Evolutionary conservation across 2,113 vertebrate genomes (phyloP).

Genomic region (Xerus inauris): DNA sequence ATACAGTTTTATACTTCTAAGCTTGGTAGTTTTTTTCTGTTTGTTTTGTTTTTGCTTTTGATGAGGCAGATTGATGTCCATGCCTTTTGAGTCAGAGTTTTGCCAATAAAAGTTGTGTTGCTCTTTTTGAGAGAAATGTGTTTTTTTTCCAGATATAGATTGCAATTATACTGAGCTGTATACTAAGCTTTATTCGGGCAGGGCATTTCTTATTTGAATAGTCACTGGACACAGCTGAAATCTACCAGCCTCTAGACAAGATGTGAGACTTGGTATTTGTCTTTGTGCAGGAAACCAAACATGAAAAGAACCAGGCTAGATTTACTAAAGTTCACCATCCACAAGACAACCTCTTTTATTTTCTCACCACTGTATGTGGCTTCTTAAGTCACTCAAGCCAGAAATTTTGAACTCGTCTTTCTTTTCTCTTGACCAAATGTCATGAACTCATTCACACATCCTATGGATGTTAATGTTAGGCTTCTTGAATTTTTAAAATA

Average conservation of each 20-base stretch:
- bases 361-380: neutral
- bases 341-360: neutral
- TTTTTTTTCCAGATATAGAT: neutral
- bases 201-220: neutral
- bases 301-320: neutral
- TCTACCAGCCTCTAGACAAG: neutral
- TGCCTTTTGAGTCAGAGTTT: constrained; percentile 5
- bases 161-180: neutral
- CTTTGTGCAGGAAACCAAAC: neutral
- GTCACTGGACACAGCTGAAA: neutral
- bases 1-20: constrained; percentile 4
- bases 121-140: neutral
- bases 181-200: neutral
- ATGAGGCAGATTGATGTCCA: neutral
- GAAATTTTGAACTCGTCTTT: neutral
- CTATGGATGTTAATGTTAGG: neutral
- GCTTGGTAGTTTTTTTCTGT: too few species aligned
- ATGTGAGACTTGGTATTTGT: neutral
- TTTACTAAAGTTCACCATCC: neutral
- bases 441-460: neutral
- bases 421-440: neutral
- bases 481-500: neutral
- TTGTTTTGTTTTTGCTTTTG: neutral
- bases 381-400: neutral
- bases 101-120: constrained; percentile 33